These are phyloP conservation scores for Sinonovacula constricta DNA, from an alignment of 1,140 invertebrate species.

Conservation along the genomic window DNA sequence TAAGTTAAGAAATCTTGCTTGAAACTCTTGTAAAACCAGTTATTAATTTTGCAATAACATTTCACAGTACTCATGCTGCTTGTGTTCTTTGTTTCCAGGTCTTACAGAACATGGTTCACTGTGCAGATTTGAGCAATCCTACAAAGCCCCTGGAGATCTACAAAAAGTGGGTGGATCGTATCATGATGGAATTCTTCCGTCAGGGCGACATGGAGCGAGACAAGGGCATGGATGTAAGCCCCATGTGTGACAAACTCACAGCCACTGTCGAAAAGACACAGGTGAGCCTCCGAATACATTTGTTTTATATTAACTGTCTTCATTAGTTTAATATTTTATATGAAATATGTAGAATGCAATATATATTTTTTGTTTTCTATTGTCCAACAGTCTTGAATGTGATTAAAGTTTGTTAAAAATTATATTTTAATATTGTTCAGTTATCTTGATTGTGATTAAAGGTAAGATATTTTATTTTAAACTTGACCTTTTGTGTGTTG, in stretches of 20 bases:
- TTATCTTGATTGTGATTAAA: neutral
- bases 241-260: slow-evolving; percentile 95
- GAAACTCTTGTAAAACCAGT: neutral
- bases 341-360: too few species aligned
- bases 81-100: slow-evolving; percentile 83
- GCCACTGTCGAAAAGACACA: slow-evolving; percentile 98
- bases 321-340: too few species aligned
- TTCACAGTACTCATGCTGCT: neutral
- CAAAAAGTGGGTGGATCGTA: slow-evolving; percentile 92
- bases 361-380: too few species aligned
- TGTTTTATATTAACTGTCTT: too few species aligned
- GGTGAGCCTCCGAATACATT: slow-evolving; percentile 77
- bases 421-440: neutral
- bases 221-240: slow-evolving; percentile 92
- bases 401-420: neutral
- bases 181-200: slow-evolving; percentile 99
- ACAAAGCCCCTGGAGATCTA: slow-evolving; percentile 98
- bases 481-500: slow-evolving; percentile 56
- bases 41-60: neutral
- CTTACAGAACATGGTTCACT: slow-evolving; percentile 99
- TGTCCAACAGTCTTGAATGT: too few species aligned
- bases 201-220: slow-evolving; percentile 97
- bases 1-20: too few species aligned
- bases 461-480: too few species aligned
- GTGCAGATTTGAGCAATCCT: slow-evolving; percentile 98